Evolutionary conservation across 2,888 invertebrate genomes (phyloP).

Genomic region (Ectobius pallidus): DNA sequence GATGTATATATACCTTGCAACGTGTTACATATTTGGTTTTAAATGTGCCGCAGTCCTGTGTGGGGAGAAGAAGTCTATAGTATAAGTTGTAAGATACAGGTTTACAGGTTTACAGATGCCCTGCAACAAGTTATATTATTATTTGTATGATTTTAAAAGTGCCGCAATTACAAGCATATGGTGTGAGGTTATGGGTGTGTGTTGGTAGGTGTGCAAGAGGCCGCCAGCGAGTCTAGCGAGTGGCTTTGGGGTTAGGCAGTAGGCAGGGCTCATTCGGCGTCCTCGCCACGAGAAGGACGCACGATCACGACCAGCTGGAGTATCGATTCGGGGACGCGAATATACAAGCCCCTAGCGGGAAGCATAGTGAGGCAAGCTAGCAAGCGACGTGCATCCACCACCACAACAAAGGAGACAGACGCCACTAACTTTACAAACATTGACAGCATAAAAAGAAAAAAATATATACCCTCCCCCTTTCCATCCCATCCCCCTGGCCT

Average conservation of each 20-base stretch:
- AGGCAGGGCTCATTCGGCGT: not conserved
- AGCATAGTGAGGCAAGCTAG: conserved; percentile 10
- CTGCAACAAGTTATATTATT: not conserved
- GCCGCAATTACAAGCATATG: not conserved
- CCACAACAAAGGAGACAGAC: not conserved
- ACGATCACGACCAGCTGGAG: not conserved
- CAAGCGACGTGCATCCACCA: not conserved
- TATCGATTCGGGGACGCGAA: not conserved
- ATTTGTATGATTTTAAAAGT: not conserved
- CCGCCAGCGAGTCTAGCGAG: not conserved
- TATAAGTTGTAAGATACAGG: too few relatives aligned
- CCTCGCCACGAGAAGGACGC: conserved; percentile 8
- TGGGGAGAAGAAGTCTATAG: too few relatives aligned
- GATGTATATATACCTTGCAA: too few relatives aligned
- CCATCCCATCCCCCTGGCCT: conserved; percentile 10
- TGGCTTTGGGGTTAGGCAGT: not conserved
- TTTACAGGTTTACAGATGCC: too few relatives aligned
- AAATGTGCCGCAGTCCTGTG: too few relatives aligned
- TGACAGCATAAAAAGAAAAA: not conserved
- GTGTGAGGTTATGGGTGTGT: not conserved
- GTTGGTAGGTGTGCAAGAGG: not conserved
- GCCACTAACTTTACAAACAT: not conserved
- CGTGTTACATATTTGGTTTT: too few relatives aligned
- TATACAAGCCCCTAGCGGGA: not conserved
- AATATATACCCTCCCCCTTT: not conserved